Percentiles rank a stretch among this genome's conserved stretches.
Evolutionary conservation across 2,888 invertebrate species (phyloP).

Genomic region (Hemithea aestivaria): DNA sequence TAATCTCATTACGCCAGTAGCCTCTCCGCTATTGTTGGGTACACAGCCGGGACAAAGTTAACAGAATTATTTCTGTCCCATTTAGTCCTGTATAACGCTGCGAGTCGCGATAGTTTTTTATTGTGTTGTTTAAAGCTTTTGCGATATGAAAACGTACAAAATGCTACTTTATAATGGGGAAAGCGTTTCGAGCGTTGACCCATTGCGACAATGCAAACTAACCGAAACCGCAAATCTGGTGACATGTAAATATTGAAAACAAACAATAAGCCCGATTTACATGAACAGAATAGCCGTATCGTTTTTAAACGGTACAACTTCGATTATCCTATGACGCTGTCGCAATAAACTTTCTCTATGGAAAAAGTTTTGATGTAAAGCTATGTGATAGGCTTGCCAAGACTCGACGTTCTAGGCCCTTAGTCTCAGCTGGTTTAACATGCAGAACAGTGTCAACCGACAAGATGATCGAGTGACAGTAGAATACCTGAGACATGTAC

Average conservation of each 20-base stretch:
- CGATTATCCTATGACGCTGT: conserved; percentile 44
- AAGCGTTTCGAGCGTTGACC: conserved; percentile 17
- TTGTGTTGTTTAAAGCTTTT: conserved; percentile 8
- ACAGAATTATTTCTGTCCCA: conserved; percentile 24
- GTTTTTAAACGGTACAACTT: not conserved
- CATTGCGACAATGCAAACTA: conserved; percentile 24
- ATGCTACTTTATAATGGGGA: conserved; percentile 1
- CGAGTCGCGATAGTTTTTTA: not conserved
- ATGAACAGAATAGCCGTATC: conserved; percentile 34
- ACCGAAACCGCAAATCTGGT: conserved; percentile 35
- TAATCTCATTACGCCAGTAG: conserved; percentile 52
- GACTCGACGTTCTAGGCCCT: conserved; percentile 20
- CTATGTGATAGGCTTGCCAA: conserved; percentile 37
- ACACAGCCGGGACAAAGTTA: conserved; percentile 30
- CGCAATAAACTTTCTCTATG: conserved; percentile 58
- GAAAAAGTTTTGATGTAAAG: conserved; percentile 54
- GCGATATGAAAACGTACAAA: conserved; percentile 7
- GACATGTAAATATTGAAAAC: conserved; percentile 37
- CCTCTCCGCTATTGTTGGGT: conserved; percentile 34
- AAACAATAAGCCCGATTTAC: conserved; percentile 41
- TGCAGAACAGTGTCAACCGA: conserved; percentile 2
- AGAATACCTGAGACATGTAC: too few species aligned
- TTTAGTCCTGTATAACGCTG: conserved; percentile 4
- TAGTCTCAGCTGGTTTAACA: not conserved
- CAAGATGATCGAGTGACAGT: conserved; percentile 1